Evolutionary conservation across 2,113 vertebrate genomes (phyloP).

Genomic region (Rhipidura dahli): DNA sequence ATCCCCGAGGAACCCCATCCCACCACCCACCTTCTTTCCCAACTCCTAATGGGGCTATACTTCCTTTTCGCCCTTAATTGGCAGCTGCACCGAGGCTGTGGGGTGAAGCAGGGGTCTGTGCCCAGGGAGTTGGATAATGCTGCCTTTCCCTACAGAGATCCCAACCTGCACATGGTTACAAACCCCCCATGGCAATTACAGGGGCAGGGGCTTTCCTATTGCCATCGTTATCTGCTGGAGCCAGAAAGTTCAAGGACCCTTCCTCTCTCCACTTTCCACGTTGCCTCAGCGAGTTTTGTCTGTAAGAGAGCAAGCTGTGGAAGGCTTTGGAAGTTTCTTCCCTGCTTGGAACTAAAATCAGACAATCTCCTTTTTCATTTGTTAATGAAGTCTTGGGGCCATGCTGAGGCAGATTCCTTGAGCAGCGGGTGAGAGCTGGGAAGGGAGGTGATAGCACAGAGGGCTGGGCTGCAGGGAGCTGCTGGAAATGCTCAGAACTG

Average conservation of each 20-base stretch:
- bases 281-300: neutral
- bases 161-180: neutral
- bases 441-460: neutral
- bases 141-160: neutral
- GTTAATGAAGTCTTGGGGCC: neutral
- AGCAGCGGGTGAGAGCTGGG: neutral
- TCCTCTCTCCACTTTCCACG: neutral
- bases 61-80: neutral
- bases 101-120: neutral
- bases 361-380: neutral
- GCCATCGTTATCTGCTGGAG: neutral
- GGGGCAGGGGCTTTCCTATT: neutral
- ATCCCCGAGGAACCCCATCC: rapidly evolving
- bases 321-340: neutral
- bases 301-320: neutral
- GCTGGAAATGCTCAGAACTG: neutral
- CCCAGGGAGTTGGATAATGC: neutral
- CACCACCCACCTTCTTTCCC: too few species aligned
- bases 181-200: neutral
- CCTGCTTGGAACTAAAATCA: neutral
- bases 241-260: neutral
- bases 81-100: neutral
- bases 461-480: neutral
- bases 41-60: neutral
- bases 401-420: neutral